phyloP scores from a whole-genome alignment of 2,113 vertebrate genomes.

The Pagrus major region DNA sequence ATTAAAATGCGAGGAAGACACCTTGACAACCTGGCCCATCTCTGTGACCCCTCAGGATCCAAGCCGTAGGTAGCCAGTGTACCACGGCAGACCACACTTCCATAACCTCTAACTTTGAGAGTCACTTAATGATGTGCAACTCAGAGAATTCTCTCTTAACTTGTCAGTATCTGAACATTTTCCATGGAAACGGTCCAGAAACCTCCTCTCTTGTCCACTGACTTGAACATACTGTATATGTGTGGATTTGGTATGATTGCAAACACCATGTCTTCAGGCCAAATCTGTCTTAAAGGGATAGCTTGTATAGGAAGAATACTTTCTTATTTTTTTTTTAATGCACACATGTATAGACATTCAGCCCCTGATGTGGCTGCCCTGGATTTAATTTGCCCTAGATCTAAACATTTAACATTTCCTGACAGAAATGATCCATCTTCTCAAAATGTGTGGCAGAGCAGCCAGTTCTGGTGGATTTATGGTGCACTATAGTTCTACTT shows the following conservation, averaged over 20 bases:
- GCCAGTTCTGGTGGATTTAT: conserved; percentile 7
- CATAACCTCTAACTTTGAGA: conserved; percentile 64
- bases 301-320: conserved; percentile 25
- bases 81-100: conserved; percentile 58
- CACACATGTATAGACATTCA: neutral
- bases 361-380: neutral
- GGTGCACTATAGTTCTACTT: conserved; percentile 22
- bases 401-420: neutral
- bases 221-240: conserved; percentile 46
- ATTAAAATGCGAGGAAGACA: conserved; percentile 47
- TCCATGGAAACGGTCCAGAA: conserved; percentile 22
- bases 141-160: conserved; percentile 58
- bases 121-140: conserved; percentile 28
- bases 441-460: conserved; percentile 1
- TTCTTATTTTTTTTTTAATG: neutral
- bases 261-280: conserved; percentile 57
- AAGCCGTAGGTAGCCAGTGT: conserved; percentile 23
- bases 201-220: conserved; percentile 48
- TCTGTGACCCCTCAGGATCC: conserved; percentile 64
- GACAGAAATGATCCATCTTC: neutral
- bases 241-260: conserved; percentile 42
- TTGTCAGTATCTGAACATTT: conserved; percentile 69
- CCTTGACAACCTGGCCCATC: conserved; percentile 31
- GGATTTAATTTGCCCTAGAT: conserved; percentile 1
- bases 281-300: conserved; percentile 62